Evolutionary conservation across 2,888 invertebrate genomes (phyloP).

Genomic region (Steinernema scapterisci): DNA sequence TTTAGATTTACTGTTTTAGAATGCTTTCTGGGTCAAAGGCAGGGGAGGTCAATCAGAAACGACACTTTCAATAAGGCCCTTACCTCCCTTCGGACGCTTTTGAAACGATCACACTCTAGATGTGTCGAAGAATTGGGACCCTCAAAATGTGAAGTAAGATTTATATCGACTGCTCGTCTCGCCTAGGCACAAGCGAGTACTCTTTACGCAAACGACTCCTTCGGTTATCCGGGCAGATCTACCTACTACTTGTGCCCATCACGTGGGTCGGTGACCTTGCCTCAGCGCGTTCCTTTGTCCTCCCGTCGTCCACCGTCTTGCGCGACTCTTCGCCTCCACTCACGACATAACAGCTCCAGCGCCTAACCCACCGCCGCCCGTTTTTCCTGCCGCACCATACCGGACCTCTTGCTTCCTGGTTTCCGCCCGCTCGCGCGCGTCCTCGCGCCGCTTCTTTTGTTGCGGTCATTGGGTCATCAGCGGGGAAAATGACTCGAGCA

Average conservation of each 20-base stretch:
- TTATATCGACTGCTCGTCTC: too few species aligned
- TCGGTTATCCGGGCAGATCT: too few species aligned
- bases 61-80: too few species aligned
- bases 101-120: too few species aligned
- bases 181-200: too few species aligned
- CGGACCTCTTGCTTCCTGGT: neutral
- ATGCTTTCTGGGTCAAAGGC: too few species aligned
- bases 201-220: too few species aligned
- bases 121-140: too few species aligned
- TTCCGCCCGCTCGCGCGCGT: neutral
- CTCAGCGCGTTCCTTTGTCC: neutral
- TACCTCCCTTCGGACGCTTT: too few species aligned
- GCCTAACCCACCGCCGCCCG: neutral
- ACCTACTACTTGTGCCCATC: neutral
- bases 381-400: neutral
- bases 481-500: neutral
- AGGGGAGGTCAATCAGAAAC: too few species aligned
- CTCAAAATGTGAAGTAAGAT: too few species aligned
- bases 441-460: neutral
- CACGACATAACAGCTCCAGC: neutral
- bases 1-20: too few species aligned
- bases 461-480: constrained; percentile 12
- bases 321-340: neutral
- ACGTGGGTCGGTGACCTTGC: constrained; percentile 21
- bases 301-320: constrained; percentile 1